Percentiles rank a stretch among this genome's conserved stretches.
phyloP scores from a whole-genome alignment of 2,797 vertebrate genomes.

The Adelosebastes latens region DNA sequence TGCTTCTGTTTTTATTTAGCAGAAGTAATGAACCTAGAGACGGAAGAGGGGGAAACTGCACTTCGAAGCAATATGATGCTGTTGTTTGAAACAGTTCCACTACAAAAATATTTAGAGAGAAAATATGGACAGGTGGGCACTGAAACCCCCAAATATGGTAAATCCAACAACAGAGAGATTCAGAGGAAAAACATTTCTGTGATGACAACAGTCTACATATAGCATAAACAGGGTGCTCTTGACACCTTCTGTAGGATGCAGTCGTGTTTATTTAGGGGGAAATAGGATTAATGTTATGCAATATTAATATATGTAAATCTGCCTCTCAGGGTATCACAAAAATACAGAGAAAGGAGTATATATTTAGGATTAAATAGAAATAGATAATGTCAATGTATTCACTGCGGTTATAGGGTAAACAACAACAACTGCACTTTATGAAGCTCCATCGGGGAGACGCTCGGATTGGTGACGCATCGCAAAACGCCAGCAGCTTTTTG shows the following conservation, averaged over 20 bases:
- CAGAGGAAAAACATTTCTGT: neutral
- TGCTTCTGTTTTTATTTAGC: neutral
- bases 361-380: constrained; percentile 18
- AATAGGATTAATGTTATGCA: constrained; percentile 13
- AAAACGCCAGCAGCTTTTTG: constrained; percentile 44
- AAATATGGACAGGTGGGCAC: neutral
- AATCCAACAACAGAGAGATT: constrained; percentile 1
- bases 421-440: constrained; percentile 17
- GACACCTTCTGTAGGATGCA: neutral
- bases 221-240: neutral
- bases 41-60: neutral
- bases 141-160: neutral
- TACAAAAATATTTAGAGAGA: neutral
- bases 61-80: neutral
- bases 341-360: neutral
- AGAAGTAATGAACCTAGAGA: neutral
- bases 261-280: constrained; percentile 4
- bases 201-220: neutral
- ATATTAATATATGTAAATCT: constrained; percentile 40
- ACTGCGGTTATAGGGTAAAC: constrained; percentile 19
- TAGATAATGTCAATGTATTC: constrained; percentile 12
- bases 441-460: neutral
- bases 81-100: neutral
- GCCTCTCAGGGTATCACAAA: neutral
- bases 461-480: constrained; percentile 32